Percentiles rank a stretch among this genome's conserved stretches.
phyloP scores from a whole-genome alignment of 1,140 invertebrate genomes.

The Heliconius eleuchia region DNA sequence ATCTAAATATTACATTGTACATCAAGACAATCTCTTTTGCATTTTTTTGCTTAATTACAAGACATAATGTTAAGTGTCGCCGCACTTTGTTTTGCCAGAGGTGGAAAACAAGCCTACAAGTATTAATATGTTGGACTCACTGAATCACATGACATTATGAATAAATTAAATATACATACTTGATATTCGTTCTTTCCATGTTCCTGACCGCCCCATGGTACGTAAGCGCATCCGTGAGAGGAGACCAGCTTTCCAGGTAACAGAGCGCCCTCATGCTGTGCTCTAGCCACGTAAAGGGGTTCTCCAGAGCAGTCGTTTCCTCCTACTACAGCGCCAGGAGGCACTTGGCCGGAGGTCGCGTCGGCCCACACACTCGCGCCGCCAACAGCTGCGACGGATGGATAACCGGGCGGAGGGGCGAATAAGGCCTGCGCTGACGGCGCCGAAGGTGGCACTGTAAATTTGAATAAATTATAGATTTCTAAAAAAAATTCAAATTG shows the following conservation, averaged over 20 bases:
- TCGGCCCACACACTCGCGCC: slow-evolving; percentile 84
- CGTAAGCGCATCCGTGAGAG: slow-evolving; percentile 87
- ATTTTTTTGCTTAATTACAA: too few relatives aligned
- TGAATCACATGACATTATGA: too few relatives aligned
- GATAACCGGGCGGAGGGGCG: slow-evolving; percentile 63
- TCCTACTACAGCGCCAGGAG: slow-evolving; percentile 87
- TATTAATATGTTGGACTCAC: too few relatives aligned
- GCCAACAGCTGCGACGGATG: slow-evolving; percentile 45
- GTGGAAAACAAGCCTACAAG: too few relatives aligned
- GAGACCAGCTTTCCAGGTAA: slow-evolving; percentile 90
- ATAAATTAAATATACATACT: slow-evolving; percentile 66
- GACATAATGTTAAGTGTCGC: too few relatives aligned
- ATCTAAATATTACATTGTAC: too few relatives aligned
- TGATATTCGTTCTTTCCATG: slow-evolving; percentile 89
- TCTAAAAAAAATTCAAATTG: background rate
- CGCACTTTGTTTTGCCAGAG: too few relatives aligned
- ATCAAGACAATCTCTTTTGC: too few relatives aligned
- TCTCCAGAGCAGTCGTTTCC: slow-evolving; percentile 87
- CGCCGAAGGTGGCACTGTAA: slow-evolving; percentile 79
- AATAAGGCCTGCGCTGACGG: slow-evolving; percentile 60
- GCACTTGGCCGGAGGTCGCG: slow-evolving; percentile 84
- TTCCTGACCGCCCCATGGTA: slow-evolving; percentile 90
- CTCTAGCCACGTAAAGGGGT: slow-evolving; percentile 87
- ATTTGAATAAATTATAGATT: background rate
- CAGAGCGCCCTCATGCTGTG: slow-evolving; percentile 87